Evolutionary conservation across 2,888 invertebrate genomes (phyloP), one percentile per base, ranked within the genome.

Genomic region (Cerastis leucographa): DNA sequence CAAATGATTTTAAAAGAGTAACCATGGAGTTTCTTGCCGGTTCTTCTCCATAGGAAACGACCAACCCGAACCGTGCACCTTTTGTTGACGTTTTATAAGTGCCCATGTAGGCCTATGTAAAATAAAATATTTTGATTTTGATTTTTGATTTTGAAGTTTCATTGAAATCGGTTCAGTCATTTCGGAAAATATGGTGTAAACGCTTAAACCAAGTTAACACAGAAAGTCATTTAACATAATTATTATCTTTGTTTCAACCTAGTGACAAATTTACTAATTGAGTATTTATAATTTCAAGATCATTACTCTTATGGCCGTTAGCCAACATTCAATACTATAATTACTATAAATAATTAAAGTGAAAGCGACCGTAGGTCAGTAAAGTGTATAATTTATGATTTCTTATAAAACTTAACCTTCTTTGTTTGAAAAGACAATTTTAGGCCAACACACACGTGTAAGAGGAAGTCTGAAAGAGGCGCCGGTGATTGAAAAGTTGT

Each of bases 331-430:
- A 59, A 76, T 80, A 67, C 49, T 44, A 61, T 79, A 74, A 67
- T 80, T 54, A 79, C 70, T 71, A 46, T 80, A 71, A 76, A 71
- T 68, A 76, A 61, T 51, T 76, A 54, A 35, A 44, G 71, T 80
- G 80, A 80, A 80, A 80, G 80, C 67, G 71, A 35, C 46, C 12
- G 40, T 77, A 71, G 71, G 71, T 65, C 77, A 64, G 77, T 78
- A 71, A 76, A 71, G 40, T n/a, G 22, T 29, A 9, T 29, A 44
- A 62, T 70, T 46, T 70, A 71, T 76, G 59, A 51, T 54, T 75
- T 35, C 2, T n/a, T 5, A 44, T 25, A 46, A 40, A 46, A 74
- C 35, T 19, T 59, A 9, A 40, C 29, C 7, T 42, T 40, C 7
- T 42, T 46, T 46, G 25, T 59, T 46, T 59, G 22, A 17, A 46